Base-by-base conservation (phyloP, 2,888 invertebrate species). In the Drosophila recens region DNA sequence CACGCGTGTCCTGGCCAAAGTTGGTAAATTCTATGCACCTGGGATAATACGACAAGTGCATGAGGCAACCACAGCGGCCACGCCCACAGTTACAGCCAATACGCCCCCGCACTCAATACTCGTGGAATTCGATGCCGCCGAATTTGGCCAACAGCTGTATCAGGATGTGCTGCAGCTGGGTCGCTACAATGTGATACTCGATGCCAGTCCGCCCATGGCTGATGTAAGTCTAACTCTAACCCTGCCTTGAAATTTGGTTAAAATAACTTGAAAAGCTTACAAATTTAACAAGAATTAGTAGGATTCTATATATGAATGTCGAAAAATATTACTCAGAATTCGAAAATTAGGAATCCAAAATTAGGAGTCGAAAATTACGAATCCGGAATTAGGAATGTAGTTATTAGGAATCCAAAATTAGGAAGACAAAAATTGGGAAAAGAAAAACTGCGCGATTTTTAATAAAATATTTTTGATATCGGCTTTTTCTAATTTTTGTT, bases 1-100 rank as follows among this genome's bases (percentile, higher is more conserved):
- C 90, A 98, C 98, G 92, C 94, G 98, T 85, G 97, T 98, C 69
- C 94, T 99, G 84, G 98, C 98, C 45, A 97, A 97, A 91, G 95
- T 96, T 90, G 95, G 96, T 77, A 95, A 95, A 70, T 94, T 96
- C 86, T 97, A 97, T 93, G 95, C 97, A 83, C 97, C 98, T 9
- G 98, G 98, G 59, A 96, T 97, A 66, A 98, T 98, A 82, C 95
- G 96, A 45, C 95, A 95, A 89, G 96, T 96, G 38, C 94, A 94
- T 67, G 94, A 95, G 78, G 65, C 72, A 38, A 45, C 64, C 1
- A 42, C 67, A 2, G 43, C 61, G 17, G 34, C 61, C 48, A 52
- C 67, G 33, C 23, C 64, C 46, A 76, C 73, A 57, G 48, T 76
- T 17, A 46, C 71, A 27, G 40, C 74, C 57, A 58, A 54, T 52